Percentiles rank a stretch among this genome's conserved stretches.
phyloP scores from a whole-genome alignment of 1,140 invertebrate genomes.

The Wasmannia auropunctata region DNA sequence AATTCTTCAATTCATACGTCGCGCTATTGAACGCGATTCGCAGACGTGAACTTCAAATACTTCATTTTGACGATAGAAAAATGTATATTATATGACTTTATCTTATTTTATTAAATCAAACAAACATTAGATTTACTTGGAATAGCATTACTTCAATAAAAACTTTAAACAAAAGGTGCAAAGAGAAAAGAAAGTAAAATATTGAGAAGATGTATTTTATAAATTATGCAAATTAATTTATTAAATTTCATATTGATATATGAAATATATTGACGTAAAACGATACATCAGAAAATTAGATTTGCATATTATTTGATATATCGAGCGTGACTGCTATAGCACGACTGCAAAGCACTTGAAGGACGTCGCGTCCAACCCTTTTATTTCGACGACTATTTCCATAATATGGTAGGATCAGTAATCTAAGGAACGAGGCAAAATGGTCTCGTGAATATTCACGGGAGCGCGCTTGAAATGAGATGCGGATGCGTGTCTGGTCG shows the following conservation, averaged over 20 bases:
- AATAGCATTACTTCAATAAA: neutral
- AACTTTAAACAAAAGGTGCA: neutral
- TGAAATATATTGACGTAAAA: neutral
- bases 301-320: neutral
- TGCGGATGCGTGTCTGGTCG: slow-evolving; percentile 74
- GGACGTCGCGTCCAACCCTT: neutral
- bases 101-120: neutral
- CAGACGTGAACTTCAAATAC: neutral
- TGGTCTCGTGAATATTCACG: slow-evolving; percentile 80
- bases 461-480: slow-evolving; percentile 47
- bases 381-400: slow-evolving; percentile 68
- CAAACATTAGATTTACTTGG: neutral
- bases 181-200: neutral
- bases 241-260: neutral
- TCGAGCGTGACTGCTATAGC: neutral
- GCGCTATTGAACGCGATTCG: neutral
- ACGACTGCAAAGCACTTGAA: slow-evolving; percentile 4
- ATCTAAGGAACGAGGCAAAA: slow-evolving; percentile 71
- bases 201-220: neutral
- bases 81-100: neutral
- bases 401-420: slow-evolving; percentile 62
- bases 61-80: neutral
- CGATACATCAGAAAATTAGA: neutral
- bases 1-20: slow-evolving; percentile 41
- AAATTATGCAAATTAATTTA: neutral